Evolutionary conservation across 2,888 invertebrate genomes (phyloP), one percentile per base, ranked within the genome.

Genomic region (Spisula solida): DNA sequence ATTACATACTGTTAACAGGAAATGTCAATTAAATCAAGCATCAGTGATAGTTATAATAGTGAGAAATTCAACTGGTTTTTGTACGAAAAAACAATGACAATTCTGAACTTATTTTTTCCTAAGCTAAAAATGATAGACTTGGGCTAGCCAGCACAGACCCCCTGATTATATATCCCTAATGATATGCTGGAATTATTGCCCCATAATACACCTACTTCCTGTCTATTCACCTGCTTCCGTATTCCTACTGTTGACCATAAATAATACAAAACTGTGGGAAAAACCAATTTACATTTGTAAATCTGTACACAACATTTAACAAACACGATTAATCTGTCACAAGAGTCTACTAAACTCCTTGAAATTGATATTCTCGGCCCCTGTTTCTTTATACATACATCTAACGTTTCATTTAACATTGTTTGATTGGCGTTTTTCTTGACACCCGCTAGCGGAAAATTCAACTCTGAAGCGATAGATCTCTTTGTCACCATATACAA

Each of bases 191-290:
- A 86, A 41, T 66, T 29, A 66, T 66, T 66, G 47, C 20, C 87
- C 87, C 82, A 83, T 82, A 82, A 87, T 79, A 87, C 87, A 85
- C 88, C 88, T 88, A 90, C 85, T 90, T 90, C 91, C 91, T 91
- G 91, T 87, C 80, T 51, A 85, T 88, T 91, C 88, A 91, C 80
- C 84, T 75, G 60, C 85, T 51, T 25, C 31, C 81, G 29, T 70
- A 84, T 48, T 66, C 83, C 55, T 55, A 85, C 70, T 41, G 60
- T 66, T 85, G 83, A 88, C 87, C 86, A 85, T 87, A 90, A 87
- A 88, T 87, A 85, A 88, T 88, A 82, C 81, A 51, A 88, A 90
- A 92, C 87, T 81, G 90, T 90, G 90, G 91, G 91, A 90, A 92
- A 91, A 90, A 56, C 81, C 55, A 80, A 87, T 85, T 90, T 85